Evolutionary conservation across 2,888 invertebrate species (phyloP), one percentile per base, ranked within the genome.

Genomic region (Mythimna loreyi): DNA sequence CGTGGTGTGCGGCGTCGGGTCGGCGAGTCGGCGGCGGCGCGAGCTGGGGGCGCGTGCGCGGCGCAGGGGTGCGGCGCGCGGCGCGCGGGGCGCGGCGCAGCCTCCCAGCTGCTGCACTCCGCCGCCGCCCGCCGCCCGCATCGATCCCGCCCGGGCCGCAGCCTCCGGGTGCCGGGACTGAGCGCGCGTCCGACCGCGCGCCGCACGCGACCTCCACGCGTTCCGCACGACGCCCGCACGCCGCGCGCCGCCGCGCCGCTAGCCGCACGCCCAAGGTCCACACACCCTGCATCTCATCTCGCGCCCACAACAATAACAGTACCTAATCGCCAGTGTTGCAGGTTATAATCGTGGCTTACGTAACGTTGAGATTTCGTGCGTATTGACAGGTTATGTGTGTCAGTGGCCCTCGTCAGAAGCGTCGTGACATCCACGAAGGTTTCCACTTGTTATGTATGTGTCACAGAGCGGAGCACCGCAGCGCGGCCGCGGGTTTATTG

Each of bases 81-180:
- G 65, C 78, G 83, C 67, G 86, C 80, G 86, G 90, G 92, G 90
- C 91, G 92, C 93, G 92, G 93, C 94, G 93, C 92, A 91, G 92
- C 92, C 92, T 92, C 92, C 92, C 88, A 88, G 90, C 91, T 89
- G 90, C 90, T 92, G 92, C 94, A 94, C 95, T 95, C 95, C 94
- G 94, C 94, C 92, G 92, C 92, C 94, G 94, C 95, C 93, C 94
- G 95, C 94, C 90, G 93, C 94, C 94, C 94, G 94, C 94, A 95
- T 94, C 94, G 94, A 94, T 94, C 93, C 93, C 93, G 92, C 92
- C 92, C 92, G 92, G 91, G 91, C 90, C 89, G 88, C 91, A 90
- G 89, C 89, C 89, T 90, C 92, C 88, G 87, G 86, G 87, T 87
- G 87, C 89, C 88, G 90, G 89, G 87, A 86, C 86, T 87, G 87